Evolutionary conservation across 2,888 invertebrate genomes (phyloP), one percentile per base, ranked within the genome.

Genomic region (Macrophya annulata): DNA sequence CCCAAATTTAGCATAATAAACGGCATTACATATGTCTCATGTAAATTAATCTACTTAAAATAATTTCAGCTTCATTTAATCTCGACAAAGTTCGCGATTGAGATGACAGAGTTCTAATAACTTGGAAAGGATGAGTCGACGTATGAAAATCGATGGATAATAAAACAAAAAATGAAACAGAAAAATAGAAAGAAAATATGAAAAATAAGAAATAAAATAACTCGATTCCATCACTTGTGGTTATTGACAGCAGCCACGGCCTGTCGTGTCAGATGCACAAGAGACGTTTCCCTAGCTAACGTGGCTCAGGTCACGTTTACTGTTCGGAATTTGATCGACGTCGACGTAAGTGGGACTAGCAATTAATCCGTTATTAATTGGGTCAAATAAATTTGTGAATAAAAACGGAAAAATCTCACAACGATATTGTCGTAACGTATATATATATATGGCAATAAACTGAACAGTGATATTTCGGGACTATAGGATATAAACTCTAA

Each of bases 361-460:
- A 77, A 77, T 51, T 77, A 77, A 77, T 55, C 77, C 77, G 9
- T 37, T 37, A 31, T 77, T 77, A 77, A 77, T 77, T 77, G 77
- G 68, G 37, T 68, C 68, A 17, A 17, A 68, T 68, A 37, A 37
- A 17, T 12, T 8, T 21, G 25, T 12, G 62, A 62, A 62, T 25
- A 25, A 62, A 62, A 62, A 62, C n/a, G 6, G n/a, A 55, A 17
- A 17, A 55, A 62, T 25, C 21, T 25, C 21, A 4, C n/a, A 25
- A 31, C 31, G 4, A 25, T 21, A 8, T 25, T 25, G 62, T 62
- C 62, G 25, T 62, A 62, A 12, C 62, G 12, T 62, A 62, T 1
- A 4, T 12, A 4, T 48, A 48, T 48, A 48, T n/a, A n/a, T 4
- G 51, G 25, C 12, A 21, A 21, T 62, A 25, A 62, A 62, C 21